Evolutionary conservation across 2,113 vertebrate species (phyloP).

Genomic region (Natator depressus): DNA sequence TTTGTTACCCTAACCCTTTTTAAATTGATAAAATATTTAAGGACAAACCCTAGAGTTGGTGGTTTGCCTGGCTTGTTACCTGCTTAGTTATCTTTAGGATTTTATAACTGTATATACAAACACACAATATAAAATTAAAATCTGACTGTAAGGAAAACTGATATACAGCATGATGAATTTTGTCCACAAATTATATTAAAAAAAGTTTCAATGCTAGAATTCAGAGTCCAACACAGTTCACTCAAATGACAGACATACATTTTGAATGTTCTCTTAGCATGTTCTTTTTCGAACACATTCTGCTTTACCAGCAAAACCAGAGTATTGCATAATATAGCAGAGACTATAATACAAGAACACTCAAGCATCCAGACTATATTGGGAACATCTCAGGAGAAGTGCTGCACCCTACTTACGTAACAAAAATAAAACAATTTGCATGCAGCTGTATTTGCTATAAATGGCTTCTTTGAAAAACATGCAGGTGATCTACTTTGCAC

Average conservation of each 20-base stretch:
- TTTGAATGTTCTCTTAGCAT: not conserved
- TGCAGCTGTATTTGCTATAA: not conserved
- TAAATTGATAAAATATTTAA: not conserved
- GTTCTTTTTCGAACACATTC: not conserved
- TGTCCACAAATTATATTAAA: not conserved
- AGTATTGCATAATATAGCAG: not conserved
- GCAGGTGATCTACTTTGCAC: not conserved
- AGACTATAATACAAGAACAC: not conserved
- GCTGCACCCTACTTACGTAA: fast-evolving
- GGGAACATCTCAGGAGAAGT: not conserved
- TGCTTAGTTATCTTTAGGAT: not conserved
- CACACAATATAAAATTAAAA: not conserved
- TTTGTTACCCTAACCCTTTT: not conserved
- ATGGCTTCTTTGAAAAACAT: not conserved
- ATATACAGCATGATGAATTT: not conserved
- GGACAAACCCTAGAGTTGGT: not conserved
- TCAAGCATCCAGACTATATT: not conserved
- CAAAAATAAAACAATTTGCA: not conserved
- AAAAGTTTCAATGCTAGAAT: not conserved
- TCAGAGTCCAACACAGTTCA: not conserved
- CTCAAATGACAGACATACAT: not conserved
- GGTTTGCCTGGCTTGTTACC: not conserved
- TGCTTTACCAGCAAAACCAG: not conserved
- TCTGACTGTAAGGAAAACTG: not conserved
- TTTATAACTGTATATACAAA: not conserved